A percentile compares a stretch with the other conserved stretches of the same genome.
These are phyloP conservation scores for Setophaga kirtlandii DNA, from an alignment of 2,113 vertebrate species.

Conservation along the genomic window DNA sequence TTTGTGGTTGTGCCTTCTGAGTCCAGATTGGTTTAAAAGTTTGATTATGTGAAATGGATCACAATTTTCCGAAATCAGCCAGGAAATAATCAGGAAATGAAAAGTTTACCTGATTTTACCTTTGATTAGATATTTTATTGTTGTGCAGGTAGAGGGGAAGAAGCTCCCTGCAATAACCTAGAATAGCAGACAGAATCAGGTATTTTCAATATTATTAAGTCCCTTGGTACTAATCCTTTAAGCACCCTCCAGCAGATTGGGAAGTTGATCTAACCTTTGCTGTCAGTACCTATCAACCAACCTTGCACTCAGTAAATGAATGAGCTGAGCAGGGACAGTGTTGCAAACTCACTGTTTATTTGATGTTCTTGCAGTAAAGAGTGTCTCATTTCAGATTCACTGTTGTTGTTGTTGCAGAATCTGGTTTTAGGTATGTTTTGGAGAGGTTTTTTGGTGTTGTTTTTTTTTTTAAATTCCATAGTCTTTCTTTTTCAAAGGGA, in stretches of 20 bases:
- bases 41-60: not conserved
- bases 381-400: not conserved
- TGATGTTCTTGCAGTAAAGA: not conserved
- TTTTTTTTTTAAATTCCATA: not conserved
- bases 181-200: not conserved
- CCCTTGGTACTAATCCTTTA: constrained; percentile 16
- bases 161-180: not conserved
- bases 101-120: not conserved
- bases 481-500: not conserved
- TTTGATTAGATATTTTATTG: not conserved
- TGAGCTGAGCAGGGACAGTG: not conserved
- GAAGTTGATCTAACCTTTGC: constrained; percentile 28
- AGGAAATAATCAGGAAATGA: not conserved
- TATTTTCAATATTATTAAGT: not conserved
- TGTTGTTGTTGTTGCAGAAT: not conserved
- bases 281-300: not conserved
- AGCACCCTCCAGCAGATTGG: not conserved
- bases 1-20: not conserved
- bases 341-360: not conserved
- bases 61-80: not conserved
- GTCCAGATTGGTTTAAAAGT: not conserved
- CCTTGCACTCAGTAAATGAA: not conserved
- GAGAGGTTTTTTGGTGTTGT: too few species aligned
- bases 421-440: fast-evolving
- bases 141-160: not conserved